A percentile compares a stretch with the other conserved stretches of the same genome.
Conservation (phyloP, 2,113 vertebrate genomes). For the Ginglymostoma cirratum region DNA sequence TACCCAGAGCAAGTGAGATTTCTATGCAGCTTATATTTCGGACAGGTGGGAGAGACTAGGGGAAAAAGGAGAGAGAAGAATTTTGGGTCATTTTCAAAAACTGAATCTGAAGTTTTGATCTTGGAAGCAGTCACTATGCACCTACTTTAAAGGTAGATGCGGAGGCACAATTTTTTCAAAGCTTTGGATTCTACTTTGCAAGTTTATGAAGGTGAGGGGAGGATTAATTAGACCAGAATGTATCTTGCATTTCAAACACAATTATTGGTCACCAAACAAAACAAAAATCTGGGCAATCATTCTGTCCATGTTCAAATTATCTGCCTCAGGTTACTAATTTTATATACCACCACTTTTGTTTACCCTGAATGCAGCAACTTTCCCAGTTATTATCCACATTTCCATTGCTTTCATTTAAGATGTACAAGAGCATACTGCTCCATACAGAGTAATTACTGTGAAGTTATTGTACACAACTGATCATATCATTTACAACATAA, state of each 20-base stretch:
- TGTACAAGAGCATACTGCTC: not conserved
- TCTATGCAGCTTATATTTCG: not conserved
- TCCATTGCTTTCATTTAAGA: not conserved
- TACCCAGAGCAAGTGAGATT: not conserved
- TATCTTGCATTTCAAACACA: not conserved
- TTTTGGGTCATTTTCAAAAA: not conserved
- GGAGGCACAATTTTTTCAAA: not conserved
- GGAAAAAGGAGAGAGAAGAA: not conserved
- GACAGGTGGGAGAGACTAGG: no score
- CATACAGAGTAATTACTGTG: not conserved
- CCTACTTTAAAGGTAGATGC: not conserved
- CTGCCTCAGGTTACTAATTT: not conserved
- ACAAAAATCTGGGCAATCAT: not conserved
- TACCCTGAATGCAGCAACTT: not conserved
- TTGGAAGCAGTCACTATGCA: not conserved
- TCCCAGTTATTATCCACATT: not conserved
- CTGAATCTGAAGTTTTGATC: not conserved
- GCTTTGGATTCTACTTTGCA: not conserved
- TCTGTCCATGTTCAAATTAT: not conserved
- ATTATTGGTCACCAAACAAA: not conserved
- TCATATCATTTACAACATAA: not conserved
- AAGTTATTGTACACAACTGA: conserved; percentile 10
- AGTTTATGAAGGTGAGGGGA: not conserved
- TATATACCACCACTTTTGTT: not conserved
- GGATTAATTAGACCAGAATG: not conserved